A percentile compares a stretch with the other conserved stretches of the same genome.
Evolutionary conservation across 2,113 vertebrate species (phyloP).

Genomic region (Cyphomyrus plagiostoma): DNA sequence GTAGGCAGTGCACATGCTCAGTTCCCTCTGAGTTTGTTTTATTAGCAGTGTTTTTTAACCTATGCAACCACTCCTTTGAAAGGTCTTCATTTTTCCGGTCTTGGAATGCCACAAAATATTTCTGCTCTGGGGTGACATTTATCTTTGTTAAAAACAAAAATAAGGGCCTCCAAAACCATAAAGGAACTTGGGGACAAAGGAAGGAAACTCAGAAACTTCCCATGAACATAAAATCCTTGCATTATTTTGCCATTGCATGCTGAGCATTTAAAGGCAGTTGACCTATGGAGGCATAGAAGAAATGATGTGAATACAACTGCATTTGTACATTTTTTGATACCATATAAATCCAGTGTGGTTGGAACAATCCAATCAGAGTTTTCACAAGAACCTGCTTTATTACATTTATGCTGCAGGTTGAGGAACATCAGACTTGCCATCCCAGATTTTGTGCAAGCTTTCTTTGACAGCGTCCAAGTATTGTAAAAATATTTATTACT

Average conservation of each 20-base stretch:
- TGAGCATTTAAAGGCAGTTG: background rate
- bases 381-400: background rate
- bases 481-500: constrained; percentile 67
- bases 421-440: background rate
- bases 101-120: background rate
- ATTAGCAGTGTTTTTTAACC: background rate
- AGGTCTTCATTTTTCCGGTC: background rate
- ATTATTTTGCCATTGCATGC: background rate
- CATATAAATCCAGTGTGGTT: background rate
- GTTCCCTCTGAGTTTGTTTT: background rate
- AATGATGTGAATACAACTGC: background rate
- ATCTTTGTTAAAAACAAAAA: constrained; percentile 15
- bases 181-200: constrained; percentile 15
- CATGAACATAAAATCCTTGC: background rate
- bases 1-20: background rate
- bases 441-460: background rate
- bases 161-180: background rate
- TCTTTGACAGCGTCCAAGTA: constrained; percentile 61
- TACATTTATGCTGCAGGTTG: background rate
- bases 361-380: background rate
- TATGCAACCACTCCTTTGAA: background rate
- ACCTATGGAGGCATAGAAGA: background rate
- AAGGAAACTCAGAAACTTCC: constrained; percentile 13
- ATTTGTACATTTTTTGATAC: background rate
- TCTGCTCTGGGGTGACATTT: constrained; percentile 6